Evolutionary conservation across 2,113 vertebrate species (phyloP), one percentile per base, ranked within the genome.

Genomic region (Procavia capensis): DNA sequence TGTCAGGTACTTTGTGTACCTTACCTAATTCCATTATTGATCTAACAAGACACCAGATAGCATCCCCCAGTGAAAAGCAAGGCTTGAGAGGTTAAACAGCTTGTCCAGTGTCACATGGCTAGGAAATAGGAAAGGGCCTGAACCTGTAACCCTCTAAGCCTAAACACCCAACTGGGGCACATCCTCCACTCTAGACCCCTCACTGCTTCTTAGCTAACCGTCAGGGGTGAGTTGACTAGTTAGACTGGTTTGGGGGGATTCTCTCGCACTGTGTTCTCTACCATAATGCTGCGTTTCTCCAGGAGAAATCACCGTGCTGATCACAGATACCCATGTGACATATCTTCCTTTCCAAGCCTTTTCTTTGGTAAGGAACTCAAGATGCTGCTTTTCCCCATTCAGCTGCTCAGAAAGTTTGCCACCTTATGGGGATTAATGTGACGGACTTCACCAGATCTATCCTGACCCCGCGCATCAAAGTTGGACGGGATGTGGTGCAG

Each of bases 351-450:
- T n/a, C 41, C 59, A 78, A 80, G 91, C 95, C 86, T 59, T 81
- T 34, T 31, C 13, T 83, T 39, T 85, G 20, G 79, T 95, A 88
- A 93, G 54, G 47, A 29, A 74, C 87, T 85, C 92, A 66, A 9
- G 29, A 66, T 5, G 34, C 19, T 74, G 70, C 43, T 87, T 36
- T 27, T 93, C 85, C 94, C 75, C 63, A 61, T 97, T 68, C 96
- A 99, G 99, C 99, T 85, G 99, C 99, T 4, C 99, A 99, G 98
- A 99, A 99, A 97, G 99, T 99, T 74, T 99, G 99, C 78, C 99
- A 99, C 98, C 98, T 99, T 95, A 98, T 99, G 98, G 99, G 99
- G 47, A 99, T 99, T 96, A 99, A 99, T 0, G 99, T 99, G 97
- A 99, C 99, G 0, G 99, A 99, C 97, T 99, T 99, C 98, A 99